Base-by-base conservation (phyloP, 1,140 invertebrate species). In the Diachasmimorpha longicaudata region DNA sequence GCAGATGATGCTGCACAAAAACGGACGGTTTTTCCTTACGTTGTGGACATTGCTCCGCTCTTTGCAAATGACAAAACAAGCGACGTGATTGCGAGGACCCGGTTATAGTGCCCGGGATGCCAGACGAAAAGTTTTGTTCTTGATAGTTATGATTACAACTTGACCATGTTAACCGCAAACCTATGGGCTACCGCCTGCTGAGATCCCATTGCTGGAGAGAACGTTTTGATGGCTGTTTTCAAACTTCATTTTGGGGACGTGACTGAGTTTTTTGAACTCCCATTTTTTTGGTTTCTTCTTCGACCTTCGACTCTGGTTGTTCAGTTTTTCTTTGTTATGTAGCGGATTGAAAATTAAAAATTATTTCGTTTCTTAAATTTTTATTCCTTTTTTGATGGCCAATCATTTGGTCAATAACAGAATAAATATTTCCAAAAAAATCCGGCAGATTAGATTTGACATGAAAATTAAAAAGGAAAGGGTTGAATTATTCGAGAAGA, bases 131-230 rank as follows among this genome's bases (percentile, higher is more conserved):
- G 79, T 85, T 85, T 79, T 85, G 80, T 77, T 84, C 77, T 80
- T 85, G 82, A 85, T 85, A 84, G 84, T 85, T 85, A 85, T 85
- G 84, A 86, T 85, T 86, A 83, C 82, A 77, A 81, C 81, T 70
- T 48, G 70, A 78, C 79, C 77, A 76, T 74, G 55, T 52, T 63
- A 63, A 31, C 19, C 23, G 23, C 19, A 25, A 19, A 31, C 21
- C 23, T 31, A 85, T 86, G 85, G 86, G 81, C 84, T 84, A 82
- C 78, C 84, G 81, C 85, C 84, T 88, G 44, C 77, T 36, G 81
- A 82, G 81, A 83, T 87, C 48, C 48, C 9, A 52, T 52, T 13
- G 48, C 48, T 52, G 16, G 6, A 16, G 48, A 9, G 14, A 13
- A 52, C 48, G 16, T 52, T 52, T 16, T 52, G 48, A 52, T 52